Evolutionary conservation across 2,888 invertebrate species (phyloP), one percentile per base, ranked within the genome.

Genomic region (Sarcophaga subvicina): DNA sequence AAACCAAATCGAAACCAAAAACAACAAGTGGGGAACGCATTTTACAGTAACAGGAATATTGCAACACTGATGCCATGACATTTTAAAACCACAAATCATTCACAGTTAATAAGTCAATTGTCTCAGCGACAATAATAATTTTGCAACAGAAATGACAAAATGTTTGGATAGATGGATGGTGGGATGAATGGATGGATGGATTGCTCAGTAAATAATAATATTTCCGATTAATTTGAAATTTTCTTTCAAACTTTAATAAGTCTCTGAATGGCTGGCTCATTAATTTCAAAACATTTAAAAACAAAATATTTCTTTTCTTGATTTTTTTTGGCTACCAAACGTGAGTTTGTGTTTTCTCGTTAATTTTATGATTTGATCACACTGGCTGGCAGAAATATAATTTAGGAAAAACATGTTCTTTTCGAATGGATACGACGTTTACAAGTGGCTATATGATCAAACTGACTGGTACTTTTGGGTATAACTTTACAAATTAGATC

Each of bases 401-500:
- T 63, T 70, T 67, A 45, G 60, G 59, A 47, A 62, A 72, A 67
- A n/a, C 83, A 62, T 78, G 37, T 62, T 83, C 27, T 49, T 12
- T 37, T 37, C 37, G 8, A 10, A 37, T 37, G 37, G 37, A 37
- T 37, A 37, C 37, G 37, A 37, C 37, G 37, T 37, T 37, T 37
- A 37, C 37, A 37, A 37, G 37, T 37, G 37, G 37, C 37, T 37
- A 37, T 37, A 37, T 37, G 37, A 37, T 37, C 37, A 10, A 10
- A 10, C 8, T 37, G 37, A 2, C 37, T 37, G 8, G 37, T 37
- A 37, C 37, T 12, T 17, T 54, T 17, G 54, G 54, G 54, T 54
- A 54, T 54, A 78, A 78, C 64, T 77, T 70, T 54, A 87, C 87
- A 84, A 87, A 87, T 87, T 84, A 84, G 87, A 87, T 82, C 84